phyloP scores from a whole-genome alignment of 1,140 invertebrate species.

The Gryllus bimaculatus region DNA sequence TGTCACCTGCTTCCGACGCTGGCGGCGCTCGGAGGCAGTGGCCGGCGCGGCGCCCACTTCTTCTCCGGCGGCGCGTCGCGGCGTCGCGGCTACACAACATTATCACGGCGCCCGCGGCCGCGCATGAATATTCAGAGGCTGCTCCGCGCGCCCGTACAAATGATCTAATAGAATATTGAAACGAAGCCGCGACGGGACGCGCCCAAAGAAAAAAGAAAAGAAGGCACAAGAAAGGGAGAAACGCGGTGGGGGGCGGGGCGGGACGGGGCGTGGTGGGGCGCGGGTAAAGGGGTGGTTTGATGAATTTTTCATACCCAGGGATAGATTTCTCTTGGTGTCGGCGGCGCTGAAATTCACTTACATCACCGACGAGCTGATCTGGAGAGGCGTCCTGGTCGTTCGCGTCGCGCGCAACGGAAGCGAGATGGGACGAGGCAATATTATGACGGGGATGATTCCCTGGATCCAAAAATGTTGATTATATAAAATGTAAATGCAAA shows the following conservation, averaged over 20 bases:
- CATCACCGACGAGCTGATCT: neutral
- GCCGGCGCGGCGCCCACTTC: no score
- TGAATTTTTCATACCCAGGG: constrained; percentile 19
- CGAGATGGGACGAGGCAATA: neutral
- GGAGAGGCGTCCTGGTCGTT: neutral
- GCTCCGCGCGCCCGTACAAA: constrained; percentile 11
- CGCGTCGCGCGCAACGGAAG: neutral
- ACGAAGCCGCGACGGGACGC: constrained; percentile 8
- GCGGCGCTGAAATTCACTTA: neutral
- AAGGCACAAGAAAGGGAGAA: neutral
- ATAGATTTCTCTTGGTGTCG: constrained; percentile 10
- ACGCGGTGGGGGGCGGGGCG: neutral
- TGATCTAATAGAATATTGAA: constrained; percentile 21
- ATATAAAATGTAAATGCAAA: constrained; percentile 3
- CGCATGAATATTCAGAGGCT: constrained; percentile 18
- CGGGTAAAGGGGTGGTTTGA: constrained; percentile 11
- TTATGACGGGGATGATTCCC: neutral
- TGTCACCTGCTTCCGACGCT: no score
- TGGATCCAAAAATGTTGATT: neutral
- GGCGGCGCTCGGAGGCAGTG: no score
- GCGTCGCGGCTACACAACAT: neutral
- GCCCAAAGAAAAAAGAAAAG: neutral
- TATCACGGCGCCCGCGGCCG: neutral
- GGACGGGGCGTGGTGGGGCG: no score
- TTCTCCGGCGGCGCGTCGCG: no score